Evolutionary conservation across 2,113 vertebrate species (phyloP), one percentile per base, ranked within the genome.

Genomic region (Heterocephalus glaber): DNA sequence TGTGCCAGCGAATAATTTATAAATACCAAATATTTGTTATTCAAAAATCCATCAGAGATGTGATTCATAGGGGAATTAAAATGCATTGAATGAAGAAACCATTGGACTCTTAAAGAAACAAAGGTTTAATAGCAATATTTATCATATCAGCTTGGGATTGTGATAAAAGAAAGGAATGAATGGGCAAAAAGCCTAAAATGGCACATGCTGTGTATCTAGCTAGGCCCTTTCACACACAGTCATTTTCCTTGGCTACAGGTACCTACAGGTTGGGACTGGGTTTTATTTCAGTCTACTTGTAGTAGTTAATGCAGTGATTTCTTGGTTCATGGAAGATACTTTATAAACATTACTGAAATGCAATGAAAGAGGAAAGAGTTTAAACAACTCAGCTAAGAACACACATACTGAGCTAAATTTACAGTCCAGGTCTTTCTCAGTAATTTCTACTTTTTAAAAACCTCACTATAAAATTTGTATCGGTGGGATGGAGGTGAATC

Each of bases 11-110:
- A 97, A 97, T 96, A 97, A 96, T 94, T 97, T 96, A 96, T 97
- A 96, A 95, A 96, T 96, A 94, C 72, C 96, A 96, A 96, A 94
- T 96, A 96, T 89, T 97, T 96, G 93, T 96, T 92, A 95, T 96
- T 96, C 84, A 92, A 47, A 94, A 97, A 77, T 89, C 84, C 86
- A 93, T 89, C 76, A 92, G 70, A 76, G 83, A 94, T 79, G 8
- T 93, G 86, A 92, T 84, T 94, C 84, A 81, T 7, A 5, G 83
- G 44, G 72, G 76, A 89, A 86, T 91, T 89, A 90, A 92, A 94
- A 26, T 80, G 65, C 81, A 33, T 87, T 93, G 66, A 95, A 86
- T 65, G 41, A 33, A 65, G 79, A 95, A 84, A 95, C 76, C 41
- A 93, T 83, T 91, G 58, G 24, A 80, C 3, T 90, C 35, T 89